Evolutionary conservation across 2,888 invertebrate genomes (phyloP).

Genomic region (Eristalis arbustorum): DNA sequence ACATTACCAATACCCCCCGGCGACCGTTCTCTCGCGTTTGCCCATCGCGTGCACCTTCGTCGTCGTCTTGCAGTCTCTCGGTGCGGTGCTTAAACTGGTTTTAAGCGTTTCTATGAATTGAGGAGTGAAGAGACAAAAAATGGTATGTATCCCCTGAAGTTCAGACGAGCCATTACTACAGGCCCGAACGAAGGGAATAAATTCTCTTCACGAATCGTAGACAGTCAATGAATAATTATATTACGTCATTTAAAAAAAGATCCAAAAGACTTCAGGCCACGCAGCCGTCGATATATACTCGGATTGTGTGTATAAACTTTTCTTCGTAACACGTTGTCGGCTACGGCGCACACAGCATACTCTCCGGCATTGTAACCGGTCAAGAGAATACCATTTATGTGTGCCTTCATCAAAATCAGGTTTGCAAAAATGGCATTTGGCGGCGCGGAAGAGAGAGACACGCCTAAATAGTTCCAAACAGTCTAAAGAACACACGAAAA

Average conservation of each 20-base stretch:
- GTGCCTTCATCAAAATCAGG: conserved; percentile 39
- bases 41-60: background rate
- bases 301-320: conserved; percentile 5
- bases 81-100: conserved; percentile 51
- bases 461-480: conserved; percentile 11
- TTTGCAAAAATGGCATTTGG: conserved; percentile 29
- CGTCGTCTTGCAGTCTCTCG: conserved; percentile 56
- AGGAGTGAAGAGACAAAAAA: conserved; percentile 4
- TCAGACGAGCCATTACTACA: conserved; percentile 2
- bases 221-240: conserved; percentile 63
- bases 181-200: conserved; percentile 22
- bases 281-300: conserved; percentile 10
- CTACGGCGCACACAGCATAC: background rate
- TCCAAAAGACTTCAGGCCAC: conserved; percentile 1
- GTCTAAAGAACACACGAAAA: background rate
- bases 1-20: background rate
- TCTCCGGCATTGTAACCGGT: conserved; percentile 39
- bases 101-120: conserved; percentile 53
- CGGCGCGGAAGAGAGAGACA: background rate
- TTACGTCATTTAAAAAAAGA: conserved; percentile 55
- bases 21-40: background rate
- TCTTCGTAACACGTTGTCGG: conserved; percentile 42
- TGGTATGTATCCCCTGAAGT: no score
- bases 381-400: conserved; percentile 47
- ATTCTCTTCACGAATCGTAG: conserved; percentile 50